Conservation (phyloP, 2,888 invertebrate genomes). For the Biston stratarius region DNA sequence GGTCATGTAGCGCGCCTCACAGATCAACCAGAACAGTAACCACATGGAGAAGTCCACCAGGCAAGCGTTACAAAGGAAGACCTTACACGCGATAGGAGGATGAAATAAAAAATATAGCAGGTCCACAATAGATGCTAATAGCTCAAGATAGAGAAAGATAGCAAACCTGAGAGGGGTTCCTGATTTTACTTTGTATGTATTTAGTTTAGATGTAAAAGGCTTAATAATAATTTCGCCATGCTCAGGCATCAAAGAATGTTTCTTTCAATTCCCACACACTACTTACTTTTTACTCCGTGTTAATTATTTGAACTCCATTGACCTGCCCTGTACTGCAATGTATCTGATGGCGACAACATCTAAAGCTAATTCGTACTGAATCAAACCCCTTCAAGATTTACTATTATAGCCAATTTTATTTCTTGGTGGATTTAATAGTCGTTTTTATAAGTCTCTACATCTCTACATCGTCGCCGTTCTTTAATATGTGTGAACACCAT, state of each 20-base stretch:
- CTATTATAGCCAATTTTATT: slow-evolving; percentile 34
- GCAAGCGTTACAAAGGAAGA: too few species aligned
- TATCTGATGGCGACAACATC: slow-evolving; percentile 11
- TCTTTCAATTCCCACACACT: background rate
- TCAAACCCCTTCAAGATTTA: slow-evolving; percentile 23
- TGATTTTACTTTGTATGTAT: too few species aligned
- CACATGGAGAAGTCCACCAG: too few species aligned
- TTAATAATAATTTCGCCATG: too few species aligned
- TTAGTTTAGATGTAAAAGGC: too few species aligned
- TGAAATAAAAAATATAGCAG: too few species aligned
- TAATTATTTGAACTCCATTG: slow-evolving; percentile 14
- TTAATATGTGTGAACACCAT: background rate
- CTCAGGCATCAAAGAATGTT: background rate
- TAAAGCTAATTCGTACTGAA: slow-evolving; percentile 23
- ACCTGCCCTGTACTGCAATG: slow-evolving; percentile 1
- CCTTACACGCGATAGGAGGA: too few species aligned
- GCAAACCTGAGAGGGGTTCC: too few species aligned
- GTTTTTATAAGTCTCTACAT: slow-evolving; percentile 9
- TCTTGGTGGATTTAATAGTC: slow-evolving; percentile 6
- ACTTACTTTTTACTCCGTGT: background rate
- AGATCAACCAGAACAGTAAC: too few species aligned
- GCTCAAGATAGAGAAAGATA: too few species aligned
- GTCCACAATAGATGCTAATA: too few species aligned
- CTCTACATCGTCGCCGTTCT: slow-evolving; percentile 1
- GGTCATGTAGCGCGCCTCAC: too few species aligned